Evolutionary conservation across 2,888 invertebrate genomes (phyloP).

Genomic region (Smittia aterrima): DNA sequence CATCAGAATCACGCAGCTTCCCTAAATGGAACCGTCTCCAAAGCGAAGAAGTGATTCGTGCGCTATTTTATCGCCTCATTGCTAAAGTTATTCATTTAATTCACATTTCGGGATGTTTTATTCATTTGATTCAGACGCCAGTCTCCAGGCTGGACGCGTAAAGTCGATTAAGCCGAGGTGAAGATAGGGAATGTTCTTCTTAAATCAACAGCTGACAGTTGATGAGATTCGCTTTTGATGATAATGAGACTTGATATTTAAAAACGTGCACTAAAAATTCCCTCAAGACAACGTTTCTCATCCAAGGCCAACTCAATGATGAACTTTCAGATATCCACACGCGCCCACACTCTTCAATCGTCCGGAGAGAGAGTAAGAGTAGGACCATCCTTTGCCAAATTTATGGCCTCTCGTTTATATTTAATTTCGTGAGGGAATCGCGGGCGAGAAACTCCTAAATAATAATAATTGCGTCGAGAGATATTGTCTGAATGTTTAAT

Average conservation of each 20-base stretch:
- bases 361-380: too few relatives aligned
- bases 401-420: too few relatives aligned
- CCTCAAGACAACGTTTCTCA: too few relatives aligned
- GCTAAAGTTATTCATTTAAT: constrained; percentile 13
- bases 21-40: not conserved
- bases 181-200: not conserved
- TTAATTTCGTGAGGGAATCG: too few relatives aligned
- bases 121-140: constrained; percentile 5
- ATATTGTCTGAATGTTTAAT: not conserved
- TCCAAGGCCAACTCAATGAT: too few relatives aligned
- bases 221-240: not conserved
- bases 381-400: not conserved
- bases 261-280: not conserved
- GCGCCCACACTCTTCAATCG: not conserved
- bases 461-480: not conserved
- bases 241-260: not conserved
- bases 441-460: not conserved
- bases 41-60: not conserved
- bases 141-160: not conserved
- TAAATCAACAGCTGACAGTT: not conserved
- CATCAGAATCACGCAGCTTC: not conserved
- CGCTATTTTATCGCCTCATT: not conserved
- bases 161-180: not conserved
- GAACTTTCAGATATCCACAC: not conserved
- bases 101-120: constrained; percentile 6